Percentiles rank a stretch among this genome's conserved stretches.
Conservation (phyloP, 2,797 vertebrate species). For the Melanotaenia nigrans region DNA sequence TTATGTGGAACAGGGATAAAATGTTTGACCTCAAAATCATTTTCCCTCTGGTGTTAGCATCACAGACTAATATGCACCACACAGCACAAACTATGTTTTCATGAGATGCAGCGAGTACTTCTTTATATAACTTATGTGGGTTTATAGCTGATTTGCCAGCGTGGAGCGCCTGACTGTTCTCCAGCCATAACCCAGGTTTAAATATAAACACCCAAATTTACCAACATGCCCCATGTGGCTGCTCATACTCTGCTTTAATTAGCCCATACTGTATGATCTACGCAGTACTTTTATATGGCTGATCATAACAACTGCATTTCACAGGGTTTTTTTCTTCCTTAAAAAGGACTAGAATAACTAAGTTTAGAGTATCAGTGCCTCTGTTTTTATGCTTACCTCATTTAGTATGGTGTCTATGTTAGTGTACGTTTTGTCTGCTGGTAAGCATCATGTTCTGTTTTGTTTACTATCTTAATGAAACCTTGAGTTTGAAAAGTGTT, state of each 20-base stretch:
- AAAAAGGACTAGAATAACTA: neutral
- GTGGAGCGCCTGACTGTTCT: neutral
- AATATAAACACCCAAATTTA: constrained; percentile 13
- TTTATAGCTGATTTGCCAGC: constrained; percentile 21
- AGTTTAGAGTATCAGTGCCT: neutral
- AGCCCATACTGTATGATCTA: constrained; percentile 3
- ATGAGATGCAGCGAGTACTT: constrained; percentile 7
- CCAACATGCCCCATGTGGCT: neutral
- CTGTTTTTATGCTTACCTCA: neutral
- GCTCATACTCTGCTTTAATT: constrained; percentile 2
- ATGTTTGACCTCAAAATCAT: constrained; percentile 27
- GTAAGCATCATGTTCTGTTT: neutral
- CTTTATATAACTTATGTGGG: constrained; percentile 27
- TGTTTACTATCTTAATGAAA: neutral
- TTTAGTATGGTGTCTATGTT: neutral
- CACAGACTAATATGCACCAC: constrained; percentile 12
- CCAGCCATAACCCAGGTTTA: neutral
- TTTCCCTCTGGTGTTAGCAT: constrained; percentile 34
- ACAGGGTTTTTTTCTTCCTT: neutral
- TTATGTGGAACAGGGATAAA: constrained; percentile 28
- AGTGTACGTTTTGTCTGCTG: neutral
- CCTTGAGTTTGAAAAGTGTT: neutral
- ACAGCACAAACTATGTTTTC: constrained; percentile 25
- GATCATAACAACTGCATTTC: constrained; percentile 1
- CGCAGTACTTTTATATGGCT: neutral